Conservation (phyloP, 37 sponge, comb jelly and placozoan species). For the Hormiphora californensis region DNA sequence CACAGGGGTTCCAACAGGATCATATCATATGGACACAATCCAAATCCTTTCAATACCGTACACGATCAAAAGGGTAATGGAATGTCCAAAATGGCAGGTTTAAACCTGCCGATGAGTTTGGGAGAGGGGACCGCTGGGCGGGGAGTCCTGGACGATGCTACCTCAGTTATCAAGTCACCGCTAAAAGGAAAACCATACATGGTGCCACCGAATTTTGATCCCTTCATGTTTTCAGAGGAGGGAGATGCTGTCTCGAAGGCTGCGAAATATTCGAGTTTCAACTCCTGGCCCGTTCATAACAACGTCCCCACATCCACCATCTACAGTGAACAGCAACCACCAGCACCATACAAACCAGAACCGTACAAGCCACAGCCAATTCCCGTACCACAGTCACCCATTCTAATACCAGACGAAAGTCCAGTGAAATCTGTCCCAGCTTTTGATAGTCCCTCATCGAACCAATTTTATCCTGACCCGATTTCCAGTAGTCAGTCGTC, state of each 20-base stretch:
- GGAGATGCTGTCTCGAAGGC: constrained; percentile 10
- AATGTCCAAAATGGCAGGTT: not conserved
- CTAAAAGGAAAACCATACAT: constrained; percentile 38
- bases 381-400: constrained; percentile 39
- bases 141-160: not conserved
- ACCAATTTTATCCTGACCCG: too few relatives aligned
- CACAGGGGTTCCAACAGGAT: constrained; percentile 9
- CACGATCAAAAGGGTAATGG: not conserved
- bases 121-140: too few relatives aligned
- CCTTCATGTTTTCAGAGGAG: constrained; percentile 51
- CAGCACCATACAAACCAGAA: too few relatives aligned
- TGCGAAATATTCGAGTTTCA: constrained; percentile 8
- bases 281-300: constrained; percentile 38
- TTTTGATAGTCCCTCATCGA: constrained; percentile 1
- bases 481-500: not conserved
- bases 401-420: constrained; percentile 35
- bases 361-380: not conserved
- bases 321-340: not conserved
- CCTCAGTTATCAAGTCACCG: constrained; percentile 4
- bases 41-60: not conserved
- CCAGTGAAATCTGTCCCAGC: constrained; percentile 5
- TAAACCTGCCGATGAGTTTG: not conserved
- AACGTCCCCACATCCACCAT: not conserved
- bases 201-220: constrained; percentile 40
- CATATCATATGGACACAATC: constrained; percentile 29